Percentiles rank a stretch among this genome's conserved stretches.
Conservation (phyloP, 2,113 vertebrate genomes). For the Aspiorhynchus laticeps region DNA sequence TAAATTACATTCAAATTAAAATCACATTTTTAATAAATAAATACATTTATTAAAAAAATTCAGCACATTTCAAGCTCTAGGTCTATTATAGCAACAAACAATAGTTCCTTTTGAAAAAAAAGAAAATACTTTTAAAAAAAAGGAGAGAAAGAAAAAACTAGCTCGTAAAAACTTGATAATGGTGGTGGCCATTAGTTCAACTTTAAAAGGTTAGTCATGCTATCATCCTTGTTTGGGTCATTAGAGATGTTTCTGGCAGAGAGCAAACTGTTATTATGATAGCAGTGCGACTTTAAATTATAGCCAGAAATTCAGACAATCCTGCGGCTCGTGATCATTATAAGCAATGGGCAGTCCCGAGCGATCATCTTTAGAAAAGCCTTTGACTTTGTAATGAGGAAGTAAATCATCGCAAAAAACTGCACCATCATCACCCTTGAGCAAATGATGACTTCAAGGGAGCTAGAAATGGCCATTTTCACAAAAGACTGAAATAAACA, state of each 20-base stretch:
- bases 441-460: background rate
- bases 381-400: slow-evolving; percentile 6
- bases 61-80: no score
- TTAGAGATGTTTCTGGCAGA: background rate
- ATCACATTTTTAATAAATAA: no score
- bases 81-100: no score
- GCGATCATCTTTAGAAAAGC: background rate
- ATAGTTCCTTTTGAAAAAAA: no score
- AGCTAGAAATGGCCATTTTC: background rate
- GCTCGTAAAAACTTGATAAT: slow-evolving; percentile 5
- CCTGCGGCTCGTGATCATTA: background rate
- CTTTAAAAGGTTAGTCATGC: background rate
- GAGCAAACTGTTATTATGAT: background rate
- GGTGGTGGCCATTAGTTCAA: background rate
- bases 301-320: background rate
- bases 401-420: background rate
- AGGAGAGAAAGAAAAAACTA: background rate
- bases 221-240: background rate
- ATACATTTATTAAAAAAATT: no score
- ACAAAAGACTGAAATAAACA: background rate
- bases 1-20: background rate
- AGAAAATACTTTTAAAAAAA: no score
- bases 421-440: background rate
- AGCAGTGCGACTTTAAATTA: background rate
- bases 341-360: background rate